These are phyloP conservation scores for Bugula neritina DNA, from an alignment of 2,888 invertebrate species.

Conservation along the genomic window DNA sequence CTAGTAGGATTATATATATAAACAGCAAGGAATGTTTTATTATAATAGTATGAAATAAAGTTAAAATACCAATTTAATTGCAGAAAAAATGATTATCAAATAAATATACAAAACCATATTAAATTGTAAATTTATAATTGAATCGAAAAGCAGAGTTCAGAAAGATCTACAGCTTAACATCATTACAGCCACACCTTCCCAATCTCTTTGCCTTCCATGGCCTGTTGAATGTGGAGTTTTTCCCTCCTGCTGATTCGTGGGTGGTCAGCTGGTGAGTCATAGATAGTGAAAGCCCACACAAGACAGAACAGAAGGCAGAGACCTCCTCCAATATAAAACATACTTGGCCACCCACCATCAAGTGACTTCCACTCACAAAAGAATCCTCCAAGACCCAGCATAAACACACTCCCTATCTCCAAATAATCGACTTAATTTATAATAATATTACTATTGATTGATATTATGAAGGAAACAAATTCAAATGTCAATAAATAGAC, in stretches of 20 bases:
- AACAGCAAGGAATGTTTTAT: no score
- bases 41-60: no score
- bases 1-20: neutral
- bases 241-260: slow-evolving; percentile 56
- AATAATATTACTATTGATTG: no score
- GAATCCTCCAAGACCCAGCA: slow-evolving; percentile 59
- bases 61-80: no score
- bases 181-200: neutral
- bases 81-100: no score
- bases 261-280: slow-evolving; percentile 59
- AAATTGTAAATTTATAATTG: no score
- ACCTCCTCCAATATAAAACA: slow-evolving; percentile 60
- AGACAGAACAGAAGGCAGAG: slow-evolving; percentile 21
- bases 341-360: slow-evolving; percentile 61
- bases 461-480: no score
- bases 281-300: slow-evolving; percentile 54
- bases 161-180: no score
- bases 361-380: slow-evolving; percentile 58
- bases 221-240: slow-evolving; percentile 39
- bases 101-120: no score
- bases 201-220: slow-evolving; percentile 26
- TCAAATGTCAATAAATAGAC: no score
- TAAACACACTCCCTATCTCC: slow-evolving; percentile 66
- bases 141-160: no score
- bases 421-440: no score